These are phyloP conservation scores for Hirtodrosophila alboralis DNA, from an alignment of 2,888 invertebrate species.

Conservation along the genomic window DNA sequence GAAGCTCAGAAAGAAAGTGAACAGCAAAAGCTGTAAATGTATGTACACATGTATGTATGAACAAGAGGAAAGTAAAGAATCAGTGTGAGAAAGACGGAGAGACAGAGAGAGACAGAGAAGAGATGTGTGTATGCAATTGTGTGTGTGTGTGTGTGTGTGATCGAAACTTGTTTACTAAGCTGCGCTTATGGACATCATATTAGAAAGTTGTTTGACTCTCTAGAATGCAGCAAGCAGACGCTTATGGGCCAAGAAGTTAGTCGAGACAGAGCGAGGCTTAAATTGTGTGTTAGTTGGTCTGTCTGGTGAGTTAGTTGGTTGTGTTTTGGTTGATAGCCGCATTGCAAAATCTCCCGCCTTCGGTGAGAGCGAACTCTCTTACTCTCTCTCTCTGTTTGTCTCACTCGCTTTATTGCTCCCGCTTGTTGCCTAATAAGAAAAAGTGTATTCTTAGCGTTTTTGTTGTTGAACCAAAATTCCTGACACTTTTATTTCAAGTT, in stretches of 20 bases:
- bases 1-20: conserved; percentile 57
- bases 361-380: conserved; percentile 28
- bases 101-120: conserved; percentile 1
- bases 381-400: conserved; percentile 24
- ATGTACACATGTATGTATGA: not conserved
- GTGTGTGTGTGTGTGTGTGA: conserved; percentile 11
- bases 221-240: conserved; percentile 45
- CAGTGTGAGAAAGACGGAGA: not conserved
- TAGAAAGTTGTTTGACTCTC: conserved; percentile 57
- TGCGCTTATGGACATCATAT: conserved; percentile 39
- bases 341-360: conserved; percentile 23
- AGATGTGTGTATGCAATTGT: conserved; percentile 8
- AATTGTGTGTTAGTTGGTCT: conserved; percentile 54
- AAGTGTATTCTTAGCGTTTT: conserved; percentile 55
- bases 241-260: conserved; percentile 42
- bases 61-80: conserved; percentile 57
- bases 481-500: conserved; percentile 54
- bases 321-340: conserved; percentile 1
- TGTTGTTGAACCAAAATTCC: conserved; percentile 46
- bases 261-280: conserved; percentile 34
- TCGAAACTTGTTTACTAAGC: conserved; percentile 51
- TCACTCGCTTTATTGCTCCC: too few relatives aligned
- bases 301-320: conserved; percentile 16
- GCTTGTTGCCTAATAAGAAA: conserved; percentile 58
- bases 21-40: conserved; percentile 26